A percentile compares a stretch with the other conserved stretches of the same genome.
Evolutionary conservation across 2,888 invertebrate genomes (phyloP).

Genomic region (Cremastobaeus sp.): DNA sequence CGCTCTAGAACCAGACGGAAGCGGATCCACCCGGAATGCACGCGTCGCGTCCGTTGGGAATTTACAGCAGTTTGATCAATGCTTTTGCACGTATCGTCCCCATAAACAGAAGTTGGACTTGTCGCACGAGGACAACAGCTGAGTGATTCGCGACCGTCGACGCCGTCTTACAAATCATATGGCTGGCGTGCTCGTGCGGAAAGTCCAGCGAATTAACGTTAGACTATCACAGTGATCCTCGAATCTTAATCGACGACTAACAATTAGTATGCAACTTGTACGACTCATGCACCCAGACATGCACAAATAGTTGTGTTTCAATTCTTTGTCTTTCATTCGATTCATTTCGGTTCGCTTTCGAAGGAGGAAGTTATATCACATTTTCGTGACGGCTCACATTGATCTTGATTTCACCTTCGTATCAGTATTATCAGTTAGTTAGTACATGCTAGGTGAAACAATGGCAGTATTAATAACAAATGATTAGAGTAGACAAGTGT

Average conservation of each 20-base stretch:
- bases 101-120: slow-evolving; percentile 6
- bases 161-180: slow-evolving; percentile 26
- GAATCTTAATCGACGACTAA: slow-evolving; percentile 61
- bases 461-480: slow-evolving; percentile 74
- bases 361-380: slow-evolving; percentile 63
- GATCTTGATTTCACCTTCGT: slow-evolving; percentile 20
- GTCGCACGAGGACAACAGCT: slow-evolving; percentile 18
- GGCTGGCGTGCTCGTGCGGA: slow-evolving; percentile 39
- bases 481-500: slow-evolving; percentile 69
- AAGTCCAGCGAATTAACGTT: slow-evolving; percentile 63
- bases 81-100: slow-evolving; percentile 1
- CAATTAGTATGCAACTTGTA: slow-evolving; percentile 36
- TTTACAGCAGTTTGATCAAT: slow-evolving; percentile 14
- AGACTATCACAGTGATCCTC: slow-evolving; percentile 73
- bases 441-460: slow-evolving; percentile 61
- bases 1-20: too few relatives aligned
- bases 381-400: slow-evolving; percentile 53
- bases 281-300: slow-evolving; percentile 52
- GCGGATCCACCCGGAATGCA: too few relatives aligned
- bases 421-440: slow-evolving; percentile 41
- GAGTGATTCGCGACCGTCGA: slow-evolving; percentile 40
- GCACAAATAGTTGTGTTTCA: slow-evolving; percentile 48
- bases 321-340: slow-evolving; percentile 18
- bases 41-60: too few relatives aligned
- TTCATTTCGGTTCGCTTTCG: slow-evolving; percentile 2